Evolutionary conservation across 2,113 vertebrate species (phyloP), one percentile per base, ranked within the genome.

Genomic region (Pitta sordida): DNA sequence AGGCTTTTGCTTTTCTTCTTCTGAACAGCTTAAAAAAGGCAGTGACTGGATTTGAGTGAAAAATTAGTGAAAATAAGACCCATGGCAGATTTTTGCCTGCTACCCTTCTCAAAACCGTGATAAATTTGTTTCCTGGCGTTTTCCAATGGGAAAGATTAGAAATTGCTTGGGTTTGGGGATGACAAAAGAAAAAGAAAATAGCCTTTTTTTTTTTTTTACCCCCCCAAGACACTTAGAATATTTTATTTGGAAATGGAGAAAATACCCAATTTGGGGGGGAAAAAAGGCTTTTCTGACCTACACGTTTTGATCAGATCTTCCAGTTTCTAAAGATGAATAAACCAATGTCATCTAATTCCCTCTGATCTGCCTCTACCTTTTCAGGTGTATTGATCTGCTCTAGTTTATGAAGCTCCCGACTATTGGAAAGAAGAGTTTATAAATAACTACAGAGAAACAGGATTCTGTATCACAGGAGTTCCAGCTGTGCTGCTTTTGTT

Each of bases 331-430:
- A 85, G 85, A 63, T 55, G 51, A 19, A 7, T 74, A 77, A n/a
- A 65, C 84, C 58, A 59, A 11, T 93, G 85, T 71, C 29, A 52
- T 65, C 64, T 91, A 88, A 90, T 94, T 92, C 82, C 52, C 67
- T 94, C 71, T 92, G 89, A 95, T 95, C 81, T 94, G 62, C 82
- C 55, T 93, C 86, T 92, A n/a, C 87, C 73, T 96, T 94, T 90
- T 88, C 82, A 85, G 87, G 71, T 91, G 55, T 94, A 94, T 96
- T 91, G 93, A 96, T 94, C 93, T 90, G 82, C 56, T 88, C 36
- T 79, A 46, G 84, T 93, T 94, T 90, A 91, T 70, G 85, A 91
- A 94, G 91, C 79, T 83, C 80, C 79, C 1, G 13, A 83, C 85
- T 95, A 91, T 94, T 90, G 90, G 92, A 90, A 94, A 85, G 55